phyloP scores from a whole-genome alignment of 2,888 invertebrate species.

The Apoda limacodes region DNA sequence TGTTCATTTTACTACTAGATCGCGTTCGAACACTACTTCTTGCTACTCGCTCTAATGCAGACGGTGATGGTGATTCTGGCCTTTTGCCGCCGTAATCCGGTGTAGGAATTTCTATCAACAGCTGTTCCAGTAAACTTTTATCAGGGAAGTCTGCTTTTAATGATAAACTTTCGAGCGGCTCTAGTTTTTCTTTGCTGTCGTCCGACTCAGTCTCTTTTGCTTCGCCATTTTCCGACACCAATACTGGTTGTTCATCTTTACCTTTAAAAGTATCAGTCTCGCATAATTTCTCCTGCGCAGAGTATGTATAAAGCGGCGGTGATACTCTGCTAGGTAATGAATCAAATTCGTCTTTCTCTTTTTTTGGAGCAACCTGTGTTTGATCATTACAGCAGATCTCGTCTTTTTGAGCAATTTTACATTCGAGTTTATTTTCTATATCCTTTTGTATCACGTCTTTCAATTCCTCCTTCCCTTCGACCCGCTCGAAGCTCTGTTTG shows the following conservation, averaged over 20 bases:
- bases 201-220: conserved; percentile 20
- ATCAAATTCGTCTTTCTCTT: conserved; percentile 58
- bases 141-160: conserved; percentile 61
- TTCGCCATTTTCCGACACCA: conserved; percentile 39
- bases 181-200: conserved; percentile 27
- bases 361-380: conserved; percentile 27
- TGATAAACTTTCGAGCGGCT: conserved; percentile 44
- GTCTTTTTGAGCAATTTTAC: conserved; percentile 21
- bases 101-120: conserved; percentile 86
- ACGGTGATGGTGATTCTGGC: conserved; percentile 57
- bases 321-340: conserved; percentile 79
- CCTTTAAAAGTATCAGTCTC: conserved; percentile 45
- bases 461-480: conserved; percentile 16
- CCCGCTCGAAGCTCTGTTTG: conserved; percentile 16
- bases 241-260: conserved; percentile 24
- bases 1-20: conserved; percentile 76
- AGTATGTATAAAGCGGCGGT: conserved; percentile 82
- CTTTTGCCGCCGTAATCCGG: conserved; percentile 64
- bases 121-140: conserved; percentile 78
- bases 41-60: conserved; percentile 51
- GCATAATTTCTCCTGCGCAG: conserved; percentile 75
- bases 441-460: conserved; percentile 17
- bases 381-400: conserved; percentile 17
- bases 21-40: conserved; percentile 73
- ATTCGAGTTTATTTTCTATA: conserved; percentile 19